A percentile compares a stretch with the other conserved stretches of the same genome.
Conservation (phyloP, 2,888 invertebrate species). For the Clusia tigrina region DNA sequence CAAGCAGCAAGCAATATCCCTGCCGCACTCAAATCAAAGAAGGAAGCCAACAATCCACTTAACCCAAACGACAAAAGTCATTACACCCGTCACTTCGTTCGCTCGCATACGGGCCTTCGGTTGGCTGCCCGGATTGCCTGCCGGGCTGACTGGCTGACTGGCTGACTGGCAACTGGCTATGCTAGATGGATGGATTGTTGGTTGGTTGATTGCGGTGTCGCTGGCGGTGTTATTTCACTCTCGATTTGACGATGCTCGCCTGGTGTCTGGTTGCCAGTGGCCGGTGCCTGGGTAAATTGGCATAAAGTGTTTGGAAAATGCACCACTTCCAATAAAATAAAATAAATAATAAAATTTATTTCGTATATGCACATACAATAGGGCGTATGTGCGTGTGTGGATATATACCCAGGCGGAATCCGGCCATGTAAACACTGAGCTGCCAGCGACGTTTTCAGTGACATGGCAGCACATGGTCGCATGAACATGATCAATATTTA, state of each 20-base stretch:
- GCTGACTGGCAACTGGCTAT: slow-evolving; percentile 26
- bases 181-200: slow-evolving; percentile 14
- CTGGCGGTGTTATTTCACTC: slow-evolving; percentile 15
- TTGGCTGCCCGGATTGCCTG: too few relatives aligned
- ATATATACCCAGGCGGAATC: too few relatives aligned
- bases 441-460: too few relatives aligned
- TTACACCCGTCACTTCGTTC: slow-evolving; percentile 56
- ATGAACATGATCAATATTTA: too few relatives aligned
- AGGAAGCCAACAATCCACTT: slow-evolving; percentile 56
- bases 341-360: slow-evolving; percentile 56
- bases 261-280: background rate
- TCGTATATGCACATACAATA: slow-evolving; percentile 32
- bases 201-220: slow-evolving; percentile 47
- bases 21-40: background rate
- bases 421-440: too few relatives aligned
- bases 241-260: background rate
- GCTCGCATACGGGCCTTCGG: slow-evolving; percentile 33
- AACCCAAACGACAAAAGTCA: slow-evolving; percentile 63
- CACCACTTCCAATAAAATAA: slow-evolving; percentile 42
- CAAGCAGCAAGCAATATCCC: background rate
- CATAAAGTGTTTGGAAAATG: slow-evolving; percentile 2
- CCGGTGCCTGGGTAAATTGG: background rate
- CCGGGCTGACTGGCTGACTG: too few relatives aligned
- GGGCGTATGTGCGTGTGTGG: slow-evolving; percentile 32
- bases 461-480: too few relatives aligned